These are phyloP conservation scores for Penaeus monodon DNA, from an alignment of 2,888 invertebrate genomes.

Conservation along the genomic window DNA sequence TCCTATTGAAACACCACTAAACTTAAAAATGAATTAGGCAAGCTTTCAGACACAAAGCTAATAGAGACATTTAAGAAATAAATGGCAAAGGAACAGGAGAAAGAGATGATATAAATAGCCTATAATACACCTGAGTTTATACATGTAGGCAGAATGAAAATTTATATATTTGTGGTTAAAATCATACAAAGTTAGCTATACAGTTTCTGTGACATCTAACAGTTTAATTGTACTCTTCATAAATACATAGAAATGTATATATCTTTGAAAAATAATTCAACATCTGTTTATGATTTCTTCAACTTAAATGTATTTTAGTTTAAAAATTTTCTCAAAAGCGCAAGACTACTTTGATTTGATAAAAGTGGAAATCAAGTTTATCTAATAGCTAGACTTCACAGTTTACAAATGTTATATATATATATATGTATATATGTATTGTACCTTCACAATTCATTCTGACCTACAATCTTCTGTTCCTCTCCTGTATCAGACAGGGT, in stretches of 20 bases:
- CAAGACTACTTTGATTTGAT: not conserved
- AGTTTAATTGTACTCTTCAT: conserved; percentile 6
- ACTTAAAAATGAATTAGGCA: too few species aligned
- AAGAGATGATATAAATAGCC: conserved; percentile 17
- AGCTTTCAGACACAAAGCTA: too few species aligned
- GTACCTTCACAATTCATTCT: too few species aligned
- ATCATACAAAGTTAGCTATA: conserved; percentile 2
- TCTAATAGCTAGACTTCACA: too few species aligned
- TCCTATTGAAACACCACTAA: too few species aligned
- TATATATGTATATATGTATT: too few species aligned
- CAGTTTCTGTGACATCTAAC: not conserved
- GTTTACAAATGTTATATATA: too few species aligned
- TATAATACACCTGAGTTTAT: conserved; percentile 51
- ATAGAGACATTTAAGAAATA: not conserved
- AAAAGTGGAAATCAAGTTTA: too few species aligned
- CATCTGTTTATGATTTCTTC: too few species aligned
- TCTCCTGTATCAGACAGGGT: too few species aligned
- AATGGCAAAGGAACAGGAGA: conserved; percentile 27
- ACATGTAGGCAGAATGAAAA: conserved; percentile 30
- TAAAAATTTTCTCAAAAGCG: not conserved
- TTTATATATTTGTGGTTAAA: conserved; percentile 22
- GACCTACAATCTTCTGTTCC: too few species aligned
- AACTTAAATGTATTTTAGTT: not conserved
- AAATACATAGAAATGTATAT: conserved; percentile 10
- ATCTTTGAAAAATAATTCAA: not conserved